Evolutionary conservation across 2,113 vertebrate species (phyloP).

Genomic region (Nipponia nippon): DNA sequence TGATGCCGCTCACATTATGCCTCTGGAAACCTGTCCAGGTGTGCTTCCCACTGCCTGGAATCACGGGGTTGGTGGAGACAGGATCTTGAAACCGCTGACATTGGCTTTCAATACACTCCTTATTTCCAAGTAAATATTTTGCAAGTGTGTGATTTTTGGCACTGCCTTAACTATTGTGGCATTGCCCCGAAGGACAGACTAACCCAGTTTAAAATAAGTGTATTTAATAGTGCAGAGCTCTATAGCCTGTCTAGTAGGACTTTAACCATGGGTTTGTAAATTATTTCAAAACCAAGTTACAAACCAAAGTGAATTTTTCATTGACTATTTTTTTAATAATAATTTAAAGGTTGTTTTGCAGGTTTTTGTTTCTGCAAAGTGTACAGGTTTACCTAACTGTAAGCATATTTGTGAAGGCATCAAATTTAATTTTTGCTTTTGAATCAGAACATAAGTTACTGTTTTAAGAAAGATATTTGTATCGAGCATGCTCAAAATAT

Average conservation of each 20-base stretch:
- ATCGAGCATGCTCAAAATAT: neutral
- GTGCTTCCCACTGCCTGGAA: neutral
- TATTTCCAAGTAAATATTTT: constrained; percentile 50
- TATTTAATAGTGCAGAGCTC: constrained; percentile 28
- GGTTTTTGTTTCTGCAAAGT: neutral
- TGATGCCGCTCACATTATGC: neutral
- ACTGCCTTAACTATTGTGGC: constrained; percentile 39
- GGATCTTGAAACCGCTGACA: constrained; percentile 6
- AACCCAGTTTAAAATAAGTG: constrained; percentile 36
- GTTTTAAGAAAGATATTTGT: neutral
- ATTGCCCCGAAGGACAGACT: constrained; percentile 52
- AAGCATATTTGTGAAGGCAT: neutral
- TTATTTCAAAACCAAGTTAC: constrained; percentile 29
- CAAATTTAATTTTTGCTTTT: neutral
- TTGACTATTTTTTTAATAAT: neutral
- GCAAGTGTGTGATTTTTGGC: constrained; percentile 45
- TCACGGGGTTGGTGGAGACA: neutral
- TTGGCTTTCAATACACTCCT: neutral
- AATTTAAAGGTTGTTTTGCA: neutral
- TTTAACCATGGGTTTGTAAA: constrained; percentile 41
- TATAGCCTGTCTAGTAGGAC: constrained; percentile 6
- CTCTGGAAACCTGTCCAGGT: constrained; percentile 8
- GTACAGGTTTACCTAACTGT: neutral
- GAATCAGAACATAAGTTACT: neutral
- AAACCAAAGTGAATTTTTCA: neutral